phyloP scores from a whole-genome alignment of 2,888 invertebrate species.

The Coremacera marginata region DNA sequence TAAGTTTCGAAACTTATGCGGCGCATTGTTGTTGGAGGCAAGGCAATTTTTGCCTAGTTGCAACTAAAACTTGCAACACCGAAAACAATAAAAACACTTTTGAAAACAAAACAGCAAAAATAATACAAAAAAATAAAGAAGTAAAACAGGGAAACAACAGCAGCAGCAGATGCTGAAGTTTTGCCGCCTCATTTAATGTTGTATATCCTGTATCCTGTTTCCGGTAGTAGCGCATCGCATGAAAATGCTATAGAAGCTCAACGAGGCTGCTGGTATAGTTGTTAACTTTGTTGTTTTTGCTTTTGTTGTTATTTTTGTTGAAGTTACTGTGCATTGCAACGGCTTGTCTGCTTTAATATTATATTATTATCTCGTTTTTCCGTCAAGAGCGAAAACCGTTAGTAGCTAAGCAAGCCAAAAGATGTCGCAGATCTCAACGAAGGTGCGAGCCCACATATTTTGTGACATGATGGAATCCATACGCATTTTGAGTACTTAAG shows the following conservation, averaged over 20 bases:
- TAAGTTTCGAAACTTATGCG: constrained; percentile 15
- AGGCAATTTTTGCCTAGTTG: constrained; percentile 1
- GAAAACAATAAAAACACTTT: constrained; percentile 9
- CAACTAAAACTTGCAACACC: constrained; percentile 10
- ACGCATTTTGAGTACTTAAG: background rate
- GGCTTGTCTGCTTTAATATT: constrained; percentile 8
- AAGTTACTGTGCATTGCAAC: background rate
- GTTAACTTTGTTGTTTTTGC: background rate
- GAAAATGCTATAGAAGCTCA: background rate
- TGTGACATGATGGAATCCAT: background rate
- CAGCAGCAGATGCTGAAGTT: background rate
- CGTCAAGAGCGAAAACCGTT: background rate
- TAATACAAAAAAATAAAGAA: background rate
- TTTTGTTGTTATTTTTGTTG: background rate
- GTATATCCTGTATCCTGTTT: constrained; percentile 29
- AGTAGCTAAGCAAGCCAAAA: background rate
- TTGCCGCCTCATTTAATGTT: constrained; percentile 34
- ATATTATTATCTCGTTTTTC: constrained; percentile 12
- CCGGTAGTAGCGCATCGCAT: background rate
- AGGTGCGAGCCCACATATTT: background rate
- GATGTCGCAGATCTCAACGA: background rate
- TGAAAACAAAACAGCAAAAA: background rate
- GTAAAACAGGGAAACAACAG: background rate
- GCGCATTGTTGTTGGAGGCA: background rate
- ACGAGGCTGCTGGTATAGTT: background rate